Conservation (phyloP, 1,140 invertebrate genomes). For the Drosophila grimshawi region DNA sequence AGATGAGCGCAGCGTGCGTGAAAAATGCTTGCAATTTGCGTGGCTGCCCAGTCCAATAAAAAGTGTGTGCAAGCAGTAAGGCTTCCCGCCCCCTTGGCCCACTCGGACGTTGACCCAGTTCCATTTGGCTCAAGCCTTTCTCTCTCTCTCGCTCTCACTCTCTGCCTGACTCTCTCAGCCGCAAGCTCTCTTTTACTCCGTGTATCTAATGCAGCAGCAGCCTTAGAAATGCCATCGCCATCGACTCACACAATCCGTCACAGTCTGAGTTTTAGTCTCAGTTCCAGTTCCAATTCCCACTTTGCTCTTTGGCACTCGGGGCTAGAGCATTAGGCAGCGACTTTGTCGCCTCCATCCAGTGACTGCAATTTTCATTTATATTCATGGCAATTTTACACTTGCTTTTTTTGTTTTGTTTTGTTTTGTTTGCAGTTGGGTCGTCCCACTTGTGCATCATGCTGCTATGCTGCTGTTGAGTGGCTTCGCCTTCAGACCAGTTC, state of each 20-base stretch:
- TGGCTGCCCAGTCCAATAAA: conserved; percentile 41
- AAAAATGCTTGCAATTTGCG: conserved; percentile 71
- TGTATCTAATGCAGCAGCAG: conserved; percentile 62
- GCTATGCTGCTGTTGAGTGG: conserved; percentile 52
- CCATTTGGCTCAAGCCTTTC: conserved; percentile 35
- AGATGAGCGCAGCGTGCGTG: conserved; percentile 54
- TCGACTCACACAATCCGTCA: conserved; percentile 33
- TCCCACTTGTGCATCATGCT: conserved; percentile 41
- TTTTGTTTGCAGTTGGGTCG: conserved; percentile 29
- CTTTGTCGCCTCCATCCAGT: conserved; percentile 22
- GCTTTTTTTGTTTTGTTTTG: not conserved
- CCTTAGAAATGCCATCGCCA: conserved; percentile 62
- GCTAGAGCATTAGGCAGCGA: conserved; percentile 37
- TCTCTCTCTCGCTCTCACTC: conserved; percentile 1
- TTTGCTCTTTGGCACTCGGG: conserved; percentile 16
- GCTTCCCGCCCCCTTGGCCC: conserved; percentile 48
- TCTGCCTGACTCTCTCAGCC: not conserved
- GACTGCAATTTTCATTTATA: conserved; percentile 66
- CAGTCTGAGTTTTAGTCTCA: conserved; percentile 32
- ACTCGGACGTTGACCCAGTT: conserved; percentile 71
- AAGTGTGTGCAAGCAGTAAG: conserved; percentile 38
- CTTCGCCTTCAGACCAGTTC: conserved; percentile 16
- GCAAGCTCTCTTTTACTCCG: too few relatives aligned
- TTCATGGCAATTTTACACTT: conserved; percentile 32
- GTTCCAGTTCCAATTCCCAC: conserved; percentile 32